Base-by-base conservation (phyloP, 2,113 vertebrate species). In the Xyrauchen texanus region DNA sequence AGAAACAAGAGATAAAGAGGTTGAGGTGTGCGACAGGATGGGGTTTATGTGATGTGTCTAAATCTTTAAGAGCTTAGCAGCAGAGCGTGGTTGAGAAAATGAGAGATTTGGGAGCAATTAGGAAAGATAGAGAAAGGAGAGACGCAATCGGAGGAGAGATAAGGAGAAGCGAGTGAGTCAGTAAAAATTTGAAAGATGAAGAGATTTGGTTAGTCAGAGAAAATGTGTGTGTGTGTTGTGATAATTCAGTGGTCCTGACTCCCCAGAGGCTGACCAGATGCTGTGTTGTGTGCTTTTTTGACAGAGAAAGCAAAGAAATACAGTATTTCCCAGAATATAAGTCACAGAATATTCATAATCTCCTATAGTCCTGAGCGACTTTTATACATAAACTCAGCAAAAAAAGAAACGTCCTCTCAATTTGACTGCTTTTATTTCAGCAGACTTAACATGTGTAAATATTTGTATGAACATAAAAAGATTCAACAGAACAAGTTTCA, bases 221-320 rank as follows among this genome's bases (percentile, higher is more conserved):
- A 46, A 16, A 8, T 45, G 57, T 63, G 42, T 60, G 53, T 61
- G 47, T 66, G 76, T 65, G 51, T 66, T 57, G n/a, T 47, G 61
- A n/a, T 58, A 87, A 82, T 76, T 89, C 87, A 83, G 68, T 87
- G 85, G 84, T 76, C 80, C 85, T 82, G 83, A 72, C 46, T 76
- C 86, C 88, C 87, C 76, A 83, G 90, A 80, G 89, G 85, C 77
- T 70, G 82, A 88, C 87, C 89, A 90, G 89, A 88, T 87, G 81
- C 83, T 86, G 86, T 80, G 76, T 88, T 86, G 85, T 66, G 80
- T 86, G 79, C 81, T 79, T 49, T 75, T 76, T 83, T 68, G 74
- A 45, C 47, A 63, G 61, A 5, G 71, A 64, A 49, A 49, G 21
- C 21, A 34, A 34, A 34, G 21, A 34, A 34, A 34, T 34, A 34